These are phyloP conservation scores for Silurus lanzhouensis DNA, from an alignment of 2,797 vertebrate genomes.

Conservation along the genomic window DNA sequence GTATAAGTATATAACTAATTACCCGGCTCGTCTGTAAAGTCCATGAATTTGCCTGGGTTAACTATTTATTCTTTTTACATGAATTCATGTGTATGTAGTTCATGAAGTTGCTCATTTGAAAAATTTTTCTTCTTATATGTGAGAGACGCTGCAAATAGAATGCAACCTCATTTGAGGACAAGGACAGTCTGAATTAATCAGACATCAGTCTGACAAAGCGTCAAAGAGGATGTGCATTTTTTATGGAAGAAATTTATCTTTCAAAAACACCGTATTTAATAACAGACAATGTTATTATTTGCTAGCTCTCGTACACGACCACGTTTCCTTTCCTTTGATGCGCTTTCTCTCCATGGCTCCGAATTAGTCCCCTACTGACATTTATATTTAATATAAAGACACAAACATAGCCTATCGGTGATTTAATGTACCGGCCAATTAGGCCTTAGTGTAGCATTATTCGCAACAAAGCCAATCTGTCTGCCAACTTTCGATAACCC, in stretches of 20 bases:
- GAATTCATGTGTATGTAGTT: conserved; percentile 5
- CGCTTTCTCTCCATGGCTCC: neutral
- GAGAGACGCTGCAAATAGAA: neutral
- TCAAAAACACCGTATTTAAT: neutral
- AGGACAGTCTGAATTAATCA: conserved; percentile 31
- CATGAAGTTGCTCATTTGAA: neutral
- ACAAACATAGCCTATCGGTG: conserved; percentile 24
- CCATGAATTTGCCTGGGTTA: conserved; percentile 35
- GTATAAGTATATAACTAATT: conserved; percentile 34
- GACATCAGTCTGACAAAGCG: conserved; percentile 28
- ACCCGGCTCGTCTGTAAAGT: conserved; percentile 35
- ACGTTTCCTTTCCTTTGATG: neutral
- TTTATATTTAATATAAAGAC: conserved; percentile 37
- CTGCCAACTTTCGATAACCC: conserved; percentile 70
- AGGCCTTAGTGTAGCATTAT: conserved; percentile 47
- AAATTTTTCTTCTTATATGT: neutral
- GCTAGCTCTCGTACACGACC: neutral
- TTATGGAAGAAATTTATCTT: conserved; percentile 6
- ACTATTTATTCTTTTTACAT: conserved; percentile 35
- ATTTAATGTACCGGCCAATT: conserved; percentile 46
- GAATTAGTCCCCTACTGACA: conserved; percentile 14
- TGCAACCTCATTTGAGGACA: neutral
- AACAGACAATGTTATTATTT: neutral
- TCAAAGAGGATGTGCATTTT: conserved; percentile 1
- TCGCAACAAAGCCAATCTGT: conserved; percentile 62